Percentiles rank a stretch among this genome's conserved stretches.
Conservation (phyloP, 1,140 invertebrate species). For the Lysiphlebus fabarum region DNA sequence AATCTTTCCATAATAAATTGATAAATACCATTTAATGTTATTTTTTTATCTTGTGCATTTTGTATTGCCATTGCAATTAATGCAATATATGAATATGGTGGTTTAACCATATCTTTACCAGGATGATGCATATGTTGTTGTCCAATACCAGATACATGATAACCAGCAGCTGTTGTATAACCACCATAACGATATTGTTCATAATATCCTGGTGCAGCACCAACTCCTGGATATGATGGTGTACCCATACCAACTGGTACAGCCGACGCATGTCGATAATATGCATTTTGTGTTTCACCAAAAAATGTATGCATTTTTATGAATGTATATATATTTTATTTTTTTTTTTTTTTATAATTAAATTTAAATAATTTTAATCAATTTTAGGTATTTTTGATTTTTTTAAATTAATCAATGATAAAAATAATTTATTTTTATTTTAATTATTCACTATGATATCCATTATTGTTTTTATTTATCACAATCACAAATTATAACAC, state of each 20-base stretch:
- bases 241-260: slow-evolving; percentile 50
- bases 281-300: slow-evolving; percentile 74
- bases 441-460: not conserved
- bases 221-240: slow-evolving; percentile 45
- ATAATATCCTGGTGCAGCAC: slow-evolving; percentile 47
- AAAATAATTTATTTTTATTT: no score
- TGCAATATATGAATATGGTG: slow-evolving; percentile 97
- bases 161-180: slow-evolving; percentile 53
- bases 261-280: slow-evolving; percentile 56
- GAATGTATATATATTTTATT: not conserved
- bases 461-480: not conserved
- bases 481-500: slow-evolving; percentile 5
- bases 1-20: slow-evolving; percentile 98
- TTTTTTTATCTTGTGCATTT: slow-evolving; percentile 85
- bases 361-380: not conserved
- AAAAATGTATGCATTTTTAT: slow-evolving; percentile 80
- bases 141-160: slow-evolving; percentile 54
- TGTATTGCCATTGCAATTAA: slow-evolving; percentile 98
- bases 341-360: not conserved
- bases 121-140: slow-evolving; percentile 68
- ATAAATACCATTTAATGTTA: slow-evolving; percentile 97
- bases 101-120: slow-evolving; percentile 87
- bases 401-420: not conserved
- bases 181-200: slow-evolving; percentile 57
- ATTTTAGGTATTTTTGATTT: not conserved